A percentile compares a stretch with the other conserved stretches of the same genome.
Conservation (phyloP, 1,140 invertebrate genomes). For the Lysiphlebus fabarum region DNA sequence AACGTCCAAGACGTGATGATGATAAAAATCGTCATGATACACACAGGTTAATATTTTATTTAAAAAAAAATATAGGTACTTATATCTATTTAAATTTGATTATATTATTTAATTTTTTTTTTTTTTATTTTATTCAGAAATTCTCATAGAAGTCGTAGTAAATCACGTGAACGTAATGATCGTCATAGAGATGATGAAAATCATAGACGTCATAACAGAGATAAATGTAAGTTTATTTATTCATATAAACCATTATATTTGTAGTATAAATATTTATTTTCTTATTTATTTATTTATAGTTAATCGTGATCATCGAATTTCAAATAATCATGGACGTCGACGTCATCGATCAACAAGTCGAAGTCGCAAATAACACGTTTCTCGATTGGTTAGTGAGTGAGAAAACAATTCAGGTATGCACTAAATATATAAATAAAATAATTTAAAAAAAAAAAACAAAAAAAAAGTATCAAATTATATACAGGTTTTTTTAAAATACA, state of each 20-base stretch:
- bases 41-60: too few species aligned
- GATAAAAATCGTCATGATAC: constrained; percentile 46
- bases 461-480: constrained; percentile 56
- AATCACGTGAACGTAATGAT: constrained; percentile 49
- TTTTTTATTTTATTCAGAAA: constrained; percentile 36
- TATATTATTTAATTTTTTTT: too few species aligned
- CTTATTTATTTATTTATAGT: constrained; percentile 27
- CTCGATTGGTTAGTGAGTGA: constrained; percentile 59
- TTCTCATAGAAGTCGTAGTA: constrained; percentile 49
- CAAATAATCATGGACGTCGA: constrained; percentile 48
- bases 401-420: constrained; percentile 54
- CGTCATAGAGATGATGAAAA: constrained; percentile 49
- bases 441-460: too few species aligned
- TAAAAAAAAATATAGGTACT: too few species aligned
- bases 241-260: constrained; percentile 5
- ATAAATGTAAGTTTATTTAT: constrained; percentile 41
- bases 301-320: constrained; percentile 49
- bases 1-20: constrained; percentile 50
- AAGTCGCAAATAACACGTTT: constrained; percentile 55
- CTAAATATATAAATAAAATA: constrained; percentile 44
- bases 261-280: constrained; percentile 9
- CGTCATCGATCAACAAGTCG: constrained; percentile 53
- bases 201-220: constrained; percentile 46
- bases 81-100: too few species aligned
- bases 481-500: constrained; percentile 43